phyloP scores from a whole-genome alignment of 2,113 vertebrate genomes.

The Catharus fuscescens region DNA sequence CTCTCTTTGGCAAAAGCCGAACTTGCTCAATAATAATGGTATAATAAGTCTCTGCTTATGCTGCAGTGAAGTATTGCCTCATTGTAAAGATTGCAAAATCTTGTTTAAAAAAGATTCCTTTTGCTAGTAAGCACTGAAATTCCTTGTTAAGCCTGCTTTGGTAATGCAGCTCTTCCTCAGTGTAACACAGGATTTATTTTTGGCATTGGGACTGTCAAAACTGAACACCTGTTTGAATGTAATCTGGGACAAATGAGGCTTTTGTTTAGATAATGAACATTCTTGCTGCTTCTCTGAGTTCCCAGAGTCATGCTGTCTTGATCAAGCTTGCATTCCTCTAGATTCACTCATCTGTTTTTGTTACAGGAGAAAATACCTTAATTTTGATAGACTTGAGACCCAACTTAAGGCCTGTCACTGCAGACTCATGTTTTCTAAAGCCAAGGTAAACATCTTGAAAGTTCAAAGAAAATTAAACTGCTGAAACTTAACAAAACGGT shows the following conservation, averaged over 20 bases:
- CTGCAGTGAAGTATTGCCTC: background rate
- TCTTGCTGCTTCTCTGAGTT: background rate
- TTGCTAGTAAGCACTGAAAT: background rate
- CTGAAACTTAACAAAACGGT: background rate
- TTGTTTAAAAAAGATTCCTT: background rate
- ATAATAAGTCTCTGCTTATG: background rate
- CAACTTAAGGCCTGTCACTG: constrained; percentile 96
- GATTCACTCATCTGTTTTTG: constrained; percentile 10
- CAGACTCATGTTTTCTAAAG: constrained; percentile 90
- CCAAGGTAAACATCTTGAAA: constrained; percentile 83
- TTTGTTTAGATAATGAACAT: background rate
- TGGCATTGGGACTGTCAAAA: background rate
- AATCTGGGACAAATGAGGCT: background rate
- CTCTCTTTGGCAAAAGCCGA: background rate
- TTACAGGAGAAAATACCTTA: constrained; percentile 81
- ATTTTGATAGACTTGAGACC: constrained; percentile 90
- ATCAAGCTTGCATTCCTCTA: background rate
- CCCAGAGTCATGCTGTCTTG: background rate
- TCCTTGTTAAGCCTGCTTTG: background rate
- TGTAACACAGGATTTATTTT: background rate
- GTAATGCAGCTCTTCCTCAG: background rate
- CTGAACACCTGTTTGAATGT: constrained; percentile 5
- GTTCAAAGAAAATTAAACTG: background rate
- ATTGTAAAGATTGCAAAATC: background rate
- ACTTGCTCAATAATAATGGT: background rate